Evolutionary conservation across 2,888 invertebrate genomes (phyloP), one percentile per base, ranked within the genome.

Genomic region (Vannuccia rotundouncinata): DNA sequence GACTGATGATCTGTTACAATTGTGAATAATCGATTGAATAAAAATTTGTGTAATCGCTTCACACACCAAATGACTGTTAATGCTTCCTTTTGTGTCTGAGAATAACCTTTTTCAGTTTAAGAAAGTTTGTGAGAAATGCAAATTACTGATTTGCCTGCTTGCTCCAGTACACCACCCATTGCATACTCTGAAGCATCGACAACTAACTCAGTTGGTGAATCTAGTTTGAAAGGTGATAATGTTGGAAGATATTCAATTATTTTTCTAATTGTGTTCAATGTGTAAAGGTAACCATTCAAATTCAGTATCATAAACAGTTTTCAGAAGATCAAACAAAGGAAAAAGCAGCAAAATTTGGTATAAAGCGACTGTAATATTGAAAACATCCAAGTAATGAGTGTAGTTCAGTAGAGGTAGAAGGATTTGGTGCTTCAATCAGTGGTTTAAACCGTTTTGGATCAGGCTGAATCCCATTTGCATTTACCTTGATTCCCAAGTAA

Each of bases 1-100:
- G 66, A 17, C 25, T 66, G 66, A 27, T 66, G 66, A 66, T 22
- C 66, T 13, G 66, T 66, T n/a, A 66, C 66, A 66, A 66, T 66
- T 17, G 5, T 66, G 66, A 22, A 66, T 13, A 22, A 22, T 5
- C 5, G 17, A 45, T 45, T 45, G 45, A 10, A 45, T 17, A 45
- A 17, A 45, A 5, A n/a, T 66, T 5, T 66, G 10, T 66, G 66
- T 66, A 66, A 66, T 5, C 22, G 5, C 2, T 66, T 66, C 10
- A 66, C 5, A 66, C 66, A 66, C 66, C 66, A 66, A 66, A 66
- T 66, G 25, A 66, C 25, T 22, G 25, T 27, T 13, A 66, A 22
- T 5, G 66, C 25, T 13, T 66, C 66, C 25, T 66, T 66, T 66
- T 66, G 66, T 5, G 66, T 66, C 25, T 66, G 66, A 66, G 66